phyloP scores from a whole-genome alignment of 92 coral and sea anemone species.

The Virgularia gustaviana region DNA sequence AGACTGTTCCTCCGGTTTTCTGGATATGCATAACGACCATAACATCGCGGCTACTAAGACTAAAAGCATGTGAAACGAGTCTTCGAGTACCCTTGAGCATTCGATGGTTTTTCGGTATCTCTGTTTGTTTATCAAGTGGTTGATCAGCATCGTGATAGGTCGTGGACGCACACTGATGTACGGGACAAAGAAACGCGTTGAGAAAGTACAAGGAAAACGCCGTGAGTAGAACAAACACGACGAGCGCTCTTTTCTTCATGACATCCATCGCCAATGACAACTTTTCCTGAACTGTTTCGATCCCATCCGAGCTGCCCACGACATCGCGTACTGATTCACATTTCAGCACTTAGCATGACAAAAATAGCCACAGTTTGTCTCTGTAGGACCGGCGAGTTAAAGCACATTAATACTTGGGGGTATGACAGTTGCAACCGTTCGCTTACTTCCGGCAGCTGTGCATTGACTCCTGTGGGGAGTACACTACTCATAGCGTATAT shows the following conservation, averaged over 20 bases:
- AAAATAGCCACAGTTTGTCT: constrained; percentile 37
- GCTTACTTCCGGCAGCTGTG: constrained; percentile 42
- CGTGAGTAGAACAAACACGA: constrained; percentile 12
- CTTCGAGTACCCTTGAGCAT: constrained; percentile 21
- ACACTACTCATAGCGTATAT: background rate
- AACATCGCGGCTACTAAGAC: constrained; percentile 19
- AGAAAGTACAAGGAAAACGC: constrained; percentile 22
- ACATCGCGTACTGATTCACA: constrained; percentile 33
- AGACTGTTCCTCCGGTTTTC: constrained; percentile 31
- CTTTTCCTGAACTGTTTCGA: constrained; percentile 11
- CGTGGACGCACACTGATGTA: constrained; percentile 1
- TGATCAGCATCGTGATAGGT: background rate
- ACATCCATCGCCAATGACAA: constrained; percentile 6
- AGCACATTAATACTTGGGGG: constrained; percentile 19
- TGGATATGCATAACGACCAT: constrained; percentile 35
- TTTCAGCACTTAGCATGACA: constrained; percentile 37
- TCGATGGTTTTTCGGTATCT: background rate
- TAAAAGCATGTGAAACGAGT: constrained; percentile 7
- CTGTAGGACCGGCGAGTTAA: constrained; percentile 28
- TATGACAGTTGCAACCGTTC: background rate
- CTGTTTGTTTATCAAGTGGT: background rate
- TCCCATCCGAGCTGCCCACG: constrained; percentile 28
- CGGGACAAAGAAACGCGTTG: constrained; percentile 8
- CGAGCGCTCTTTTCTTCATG: constrained; percentile 20
- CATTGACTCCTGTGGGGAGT: constrained; percentile 3